Conservation (phyloP, 2,888 invertebrate species). For the Terebella lapidaria region DNA sequence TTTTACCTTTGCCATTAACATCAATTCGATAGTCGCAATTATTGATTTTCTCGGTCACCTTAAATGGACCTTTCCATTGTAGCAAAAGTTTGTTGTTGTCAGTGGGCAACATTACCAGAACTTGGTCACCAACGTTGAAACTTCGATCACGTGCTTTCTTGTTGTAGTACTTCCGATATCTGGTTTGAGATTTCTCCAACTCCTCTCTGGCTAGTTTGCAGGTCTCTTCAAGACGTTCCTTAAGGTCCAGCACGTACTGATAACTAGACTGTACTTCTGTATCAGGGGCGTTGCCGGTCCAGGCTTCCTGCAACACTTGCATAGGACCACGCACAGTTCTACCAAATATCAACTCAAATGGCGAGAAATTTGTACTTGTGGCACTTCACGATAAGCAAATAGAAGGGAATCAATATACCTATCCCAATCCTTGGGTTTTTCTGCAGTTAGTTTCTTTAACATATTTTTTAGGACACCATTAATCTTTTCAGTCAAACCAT, state of each 20-base stretch:
- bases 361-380: constrained; percentile 7
- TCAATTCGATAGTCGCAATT: background rate
- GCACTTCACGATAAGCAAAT: constrained; percentile 10
- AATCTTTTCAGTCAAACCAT: constrained; percentile 21
- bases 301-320: background rate
- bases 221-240: constrained; percentile 7
- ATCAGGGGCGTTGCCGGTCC: background rate
- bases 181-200: background rate
- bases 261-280: background rate
- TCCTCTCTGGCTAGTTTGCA: constrained; percentile 18
- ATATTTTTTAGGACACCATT: constrained; percentile 14
- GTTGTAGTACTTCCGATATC: constrained; percentile 18
- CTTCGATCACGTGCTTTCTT: constrained; percentile 7
- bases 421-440: constrained; percentile 9
- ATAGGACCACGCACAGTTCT: constrained; percentile 5
- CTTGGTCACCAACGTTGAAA: constrained; percentile 20
- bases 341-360: constrained; percentile 11
- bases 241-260: background rate
- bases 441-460: background rate
- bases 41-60: background rate
- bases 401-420: constrained; percentile 2
- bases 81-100: constrained; percentile 23
- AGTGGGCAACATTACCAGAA: constrained; percentile 24
- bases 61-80: constrained; percentile 13
- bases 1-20: background rate